Base-by-base conservation (phyloP, 1,140 invertebrate species). In the Melipona quadrifasciata region DNA sequence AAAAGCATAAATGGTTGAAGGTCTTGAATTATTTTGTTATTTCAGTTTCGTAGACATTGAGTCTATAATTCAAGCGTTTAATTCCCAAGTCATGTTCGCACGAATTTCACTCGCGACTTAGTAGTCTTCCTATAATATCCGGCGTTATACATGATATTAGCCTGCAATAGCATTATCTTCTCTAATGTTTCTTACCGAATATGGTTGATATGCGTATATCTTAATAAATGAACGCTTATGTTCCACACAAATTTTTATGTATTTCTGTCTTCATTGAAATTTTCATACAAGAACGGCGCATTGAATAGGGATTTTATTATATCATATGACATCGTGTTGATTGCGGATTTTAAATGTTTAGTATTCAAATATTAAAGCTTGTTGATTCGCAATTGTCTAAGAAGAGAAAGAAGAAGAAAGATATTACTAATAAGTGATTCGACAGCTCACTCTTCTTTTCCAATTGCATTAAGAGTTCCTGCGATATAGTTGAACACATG, bases 381-480 rank as follows among this genome's bases (percentile, higher is more conserved):
- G 53, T 68, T 65, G 19, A 31, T 57, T 19, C 10, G n/a, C 39
- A 34, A 76, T 19, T 82, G 70, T 68, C 51, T 39, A 21, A 57
- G 27, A 34, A 51, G 39, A 58, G 53, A 83, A 1, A 55, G 47
- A 34, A 12, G 57, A 8, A 27, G 17, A 82, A 27, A 47, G 39
- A 65, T 19, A 34, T 31, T 16, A 51, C 19, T 31, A 2, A 34
- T 17, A 31, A 67, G 10, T 19, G 68, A 78, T 68, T 17, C 53
- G 21, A 27, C 51, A 86, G 78, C 75, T 89, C 31, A n/a, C 31
- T 65, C 57, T 87, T 24, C 24, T 78, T 67, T 87, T 80, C 57
- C 75, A 31, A 72, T 80, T 72, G 57, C 47, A 39, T 67, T 61
- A 76, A 87, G 82, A 90, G 87, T 90, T 90, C 85, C 82, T 90